Percentiles rank a stretch among this genome's conserved stretches.
Conservation (phyloP, 2,113 vertebrate species). For the Ciconia maguari region DNA sequence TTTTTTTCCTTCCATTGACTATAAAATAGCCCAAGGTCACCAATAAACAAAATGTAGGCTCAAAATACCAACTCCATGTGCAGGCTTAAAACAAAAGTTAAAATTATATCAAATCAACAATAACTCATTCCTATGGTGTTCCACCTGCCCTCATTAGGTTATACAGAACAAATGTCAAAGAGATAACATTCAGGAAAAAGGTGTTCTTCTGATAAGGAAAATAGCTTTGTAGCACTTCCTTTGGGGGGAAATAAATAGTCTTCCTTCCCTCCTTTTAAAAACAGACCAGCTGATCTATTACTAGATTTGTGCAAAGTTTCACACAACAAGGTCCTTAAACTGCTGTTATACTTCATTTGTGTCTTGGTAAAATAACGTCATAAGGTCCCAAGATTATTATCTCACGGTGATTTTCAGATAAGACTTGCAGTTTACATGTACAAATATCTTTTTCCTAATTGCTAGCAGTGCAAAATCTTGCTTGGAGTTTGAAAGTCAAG, state of each 20-base stretch:
- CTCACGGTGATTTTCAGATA: constrained; percentile 21
- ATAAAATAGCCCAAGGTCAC: constrained; percentile 8
- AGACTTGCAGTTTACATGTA: neutral
- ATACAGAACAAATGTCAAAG: constrained; percentile 48
- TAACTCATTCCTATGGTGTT: constrained; percentile 49
- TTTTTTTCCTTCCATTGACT: neutral
- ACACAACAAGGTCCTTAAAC: neutral
- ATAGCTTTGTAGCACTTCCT: constrained; percentile 51
- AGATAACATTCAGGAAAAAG: constrained; percentile 65
- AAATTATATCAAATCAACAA: constrained; percentile 53
- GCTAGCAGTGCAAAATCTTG: neutral
- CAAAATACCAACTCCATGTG: neutral
- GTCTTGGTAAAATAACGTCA: neutral
- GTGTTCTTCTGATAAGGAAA: constrained; percentile 64
- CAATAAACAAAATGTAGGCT: constrained; percentile 21
- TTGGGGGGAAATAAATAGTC: constrained; percentile 43
- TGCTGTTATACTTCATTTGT: neutral
- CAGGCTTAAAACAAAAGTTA: constrained; percentile 27
- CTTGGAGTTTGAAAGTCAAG: constrained; percentile 19
- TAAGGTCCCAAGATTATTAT: constrained; percentile 12
- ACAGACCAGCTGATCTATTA: constrained; percentile 33
- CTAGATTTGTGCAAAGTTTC: constrained; percentile 31
- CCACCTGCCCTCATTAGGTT: constrained; percentile 49
- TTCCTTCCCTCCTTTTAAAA: constrained; percentile 63
- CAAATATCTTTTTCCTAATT: neutral